Percentiles rank a stretch among this genome's conserved stretches.
Evolutionary conservation across 2,888 invertebrate species (phyloP).

Genomic region (Plusia festucae): DNA sequence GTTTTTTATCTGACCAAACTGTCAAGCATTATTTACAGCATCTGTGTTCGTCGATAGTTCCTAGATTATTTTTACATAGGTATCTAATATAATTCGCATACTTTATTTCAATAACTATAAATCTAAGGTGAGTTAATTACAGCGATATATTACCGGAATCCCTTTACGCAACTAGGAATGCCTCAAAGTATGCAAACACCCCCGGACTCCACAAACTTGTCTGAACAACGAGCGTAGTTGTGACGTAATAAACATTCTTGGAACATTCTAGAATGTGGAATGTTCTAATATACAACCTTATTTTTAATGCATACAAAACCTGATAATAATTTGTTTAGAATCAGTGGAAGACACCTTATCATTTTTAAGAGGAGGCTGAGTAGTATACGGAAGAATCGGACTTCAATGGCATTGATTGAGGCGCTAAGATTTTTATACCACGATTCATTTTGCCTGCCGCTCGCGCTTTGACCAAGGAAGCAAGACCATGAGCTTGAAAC

Average conservation of each 20-base stretch:
- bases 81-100: no score
- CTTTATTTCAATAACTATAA: not conserved
- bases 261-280: slow-evolving; percentile 28
- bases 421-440: no score
- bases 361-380: no score
- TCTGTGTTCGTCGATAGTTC: no score
- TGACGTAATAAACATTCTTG: slow-evolving; percentile 45
- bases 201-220: slow-evolving; percentile 20
- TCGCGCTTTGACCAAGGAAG: no score
- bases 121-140: not conserved
- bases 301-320: not conserved
- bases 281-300: not conserved
- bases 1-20: not conserved
- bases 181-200: slow-evolving; percentile 42
- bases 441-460: no score
- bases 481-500: no score
- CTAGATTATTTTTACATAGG: no score
- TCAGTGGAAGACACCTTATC: no score
- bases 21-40: not conserved
- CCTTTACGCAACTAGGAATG: slow-evolving; percentile 18
- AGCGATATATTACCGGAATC: slow-evolving; percentile 1
- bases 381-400: no score
- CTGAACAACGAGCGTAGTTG: slow-evolving; percentile 15
- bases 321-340: not conserved
- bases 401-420: no score